Conservation (phyloP, 2,888 invertebrate species). For the Aquatica leii region DNA sequence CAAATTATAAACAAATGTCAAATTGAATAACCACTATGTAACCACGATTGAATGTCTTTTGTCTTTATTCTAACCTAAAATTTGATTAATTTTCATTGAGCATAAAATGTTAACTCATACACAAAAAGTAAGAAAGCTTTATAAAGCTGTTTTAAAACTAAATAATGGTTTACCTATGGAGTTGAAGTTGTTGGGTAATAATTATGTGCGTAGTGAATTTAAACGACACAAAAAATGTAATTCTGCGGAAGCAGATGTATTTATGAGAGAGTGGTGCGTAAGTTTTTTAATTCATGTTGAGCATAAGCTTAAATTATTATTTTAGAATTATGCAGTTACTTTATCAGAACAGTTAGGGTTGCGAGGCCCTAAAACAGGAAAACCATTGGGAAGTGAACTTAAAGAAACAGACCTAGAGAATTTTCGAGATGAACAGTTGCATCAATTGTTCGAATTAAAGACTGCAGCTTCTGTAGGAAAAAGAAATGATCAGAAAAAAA, state of each 20-base stretch:
- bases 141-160: constrained; percentile 68
- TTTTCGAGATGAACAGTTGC: constrained; percentile 83
- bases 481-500: too few relatives aligned
- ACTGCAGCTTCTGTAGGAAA: constrained; percentile 64
- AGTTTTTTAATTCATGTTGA: constrained; percentile 47
- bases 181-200: constrained; percentile 65
- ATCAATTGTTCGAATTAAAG: constrained; percentile 85
- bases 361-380: constrained; percentile 64
- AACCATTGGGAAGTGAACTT: constrained; percentile 71
- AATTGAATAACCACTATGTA: too few relatives aligned
- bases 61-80: constrained; percentile 2
- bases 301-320: constrained; percentile 34
- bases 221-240: constrained; percentile 80
- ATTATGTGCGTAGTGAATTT: constrained; percentile 77
- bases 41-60: too few relatives aligned
- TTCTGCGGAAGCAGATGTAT: constrained; percentile 74
- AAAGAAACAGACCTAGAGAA: constrained; percentile 70
- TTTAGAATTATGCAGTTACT: constrained; percentile 79
- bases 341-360: constrained; percentile 74
- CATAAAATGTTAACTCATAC: constrained; percentile 52
- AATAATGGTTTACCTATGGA: constrained; percentile 68
- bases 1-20: constrained; percentile 60
- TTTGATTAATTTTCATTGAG: neutral
- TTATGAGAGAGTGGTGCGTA: constrained; percentile 91
- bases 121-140: constrained; percentile 64